Evolutionary conservation across 2,113 vertebrate genomes (phyloP).

Genomic region (Lophius piscatorius): DNA sequence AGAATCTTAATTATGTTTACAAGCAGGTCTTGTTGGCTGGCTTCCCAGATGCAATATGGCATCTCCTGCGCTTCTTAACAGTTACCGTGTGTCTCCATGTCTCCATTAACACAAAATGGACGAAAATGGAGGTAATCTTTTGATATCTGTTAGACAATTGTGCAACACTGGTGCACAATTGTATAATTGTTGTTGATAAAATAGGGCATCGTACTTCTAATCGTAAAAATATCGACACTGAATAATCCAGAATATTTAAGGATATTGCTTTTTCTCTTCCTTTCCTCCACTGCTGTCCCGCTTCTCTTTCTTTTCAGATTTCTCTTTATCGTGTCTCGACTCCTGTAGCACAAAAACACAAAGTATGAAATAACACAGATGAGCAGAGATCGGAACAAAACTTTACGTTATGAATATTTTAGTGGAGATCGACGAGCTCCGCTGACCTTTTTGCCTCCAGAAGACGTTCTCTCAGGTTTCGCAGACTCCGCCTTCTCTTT

Average conservation of each 20-base stretch:
- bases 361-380: neutral
- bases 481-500: constrained; percentile 95
- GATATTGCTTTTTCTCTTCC: constrained; percentile 99
- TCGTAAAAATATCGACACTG: neutral
- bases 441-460: constrained; percentile 91
- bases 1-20: constrained; percentile 10
- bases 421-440: neutral
- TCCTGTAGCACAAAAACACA: constrained; percentile 80
- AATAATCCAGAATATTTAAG: constrained; percentile 73
- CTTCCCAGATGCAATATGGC: neutral
- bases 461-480: constrained; percentile 93
- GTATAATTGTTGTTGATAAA: no score
- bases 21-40: constrained; percentile 1
- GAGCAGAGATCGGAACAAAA: neutral
- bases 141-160: no score
- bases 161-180: no score
- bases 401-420: neutral
- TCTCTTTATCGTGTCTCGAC: constrained; percentile 97
- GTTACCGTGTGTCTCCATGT: neutral
- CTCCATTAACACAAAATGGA: constrained; percentile 5
- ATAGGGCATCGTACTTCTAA: neutral
- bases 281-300: constrained; percentile 92
- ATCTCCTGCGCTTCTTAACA: neutral
- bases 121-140: neutral
- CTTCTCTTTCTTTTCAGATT: constrained; percentile 95